Base-by-base conservation (phyloP, 2,797 vertebrate species). In the Oreochromis grahami region DNA sequence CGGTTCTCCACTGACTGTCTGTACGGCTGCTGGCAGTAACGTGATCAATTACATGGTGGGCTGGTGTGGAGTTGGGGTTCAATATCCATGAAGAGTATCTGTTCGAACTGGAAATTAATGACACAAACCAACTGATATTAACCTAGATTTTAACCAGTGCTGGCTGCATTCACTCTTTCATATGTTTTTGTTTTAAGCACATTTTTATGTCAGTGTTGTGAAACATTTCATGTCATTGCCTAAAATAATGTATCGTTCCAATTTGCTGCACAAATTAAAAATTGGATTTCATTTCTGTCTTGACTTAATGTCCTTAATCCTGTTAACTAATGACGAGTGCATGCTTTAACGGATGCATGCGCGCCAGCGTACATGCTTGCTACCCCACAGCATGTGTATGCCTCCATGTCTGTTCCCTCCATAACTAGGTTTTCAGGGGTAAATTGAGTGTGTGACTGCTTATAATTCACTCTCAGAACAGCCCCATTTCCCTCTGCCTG, bases 371-470 rank as follows among this genome's bases (percentile, higher is more conserved):
- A 29, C 63, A 81, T 86, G 82, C 72, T 7, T 80, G 79, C 82
- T 77, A 77, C 89, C 76, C 70, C 45, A 43, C 87, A 79, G 89
- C 88, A 86, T 89, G 91, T 83, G 88, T 85, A 78, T 43, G 91
- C 77, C 83, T 89, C 86, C 87, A 82, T 88, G 90, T 90, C 85
- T 92, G 90, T 81, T 91, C 86, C 90, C 83, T 91, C 87, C 82
- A 90, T 95, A 95, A 96, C 94, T 93, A 95, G 94, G 92, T 95
- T 95, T 95, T 93, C 93, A 87, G 92, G 94, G 90, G 88, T 96
- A 96, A 96, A 97, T 96, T 95, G 96, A 96, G 92, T 96, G 95
- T 96, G 94, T 95, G 95, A 96, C 95, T 95, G 93, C 93, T 50
- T 96, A 96, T 96, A 96, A 96, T 96, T 97, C 95, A 96, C 93